A percentile compares a stretch with the other conserved stretches of the same genome.
Conservation (phyloP, 2,888 invertebrate species). For the Heteromyza rotundicornis region DNA sequence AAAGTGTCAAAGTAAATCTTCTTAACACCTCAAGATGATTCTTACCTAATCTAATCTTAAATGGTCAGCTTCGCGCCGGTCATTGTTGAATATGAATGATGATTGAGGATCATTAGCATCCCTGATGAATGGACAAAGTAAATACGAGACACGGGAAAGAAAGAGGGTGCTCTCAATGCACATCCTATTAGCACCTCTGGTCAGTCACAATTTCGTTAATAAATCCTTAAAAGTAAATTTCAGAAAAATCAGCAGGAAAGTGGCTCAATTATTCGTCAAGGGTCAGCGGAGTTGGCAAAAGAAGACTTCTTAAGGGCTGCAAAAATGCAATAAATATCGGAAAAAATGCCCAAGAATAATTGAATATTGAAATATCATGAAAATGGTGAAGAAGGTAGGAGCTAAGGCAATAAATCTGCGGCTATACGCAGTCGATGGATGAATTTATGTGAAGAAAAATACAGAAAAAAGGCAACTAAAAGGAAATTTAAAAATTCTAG, state of each 20-base stretch:
- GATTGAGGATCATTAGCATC: slow-evolving; percentile 28
- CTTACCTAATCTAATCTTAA: not conserved
- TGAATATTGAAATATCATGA: not conserved
- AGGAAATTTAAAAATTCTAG: not conserved
- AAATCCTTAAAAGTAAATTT: slow-evolving; percentile 9
- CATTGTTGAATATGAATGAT: slow-evolving; percentile 20
- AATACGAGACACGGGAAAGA: not conserved
- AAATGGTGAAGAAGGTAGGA: too few species aligned
- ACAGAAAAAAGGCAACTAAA: not conserved
- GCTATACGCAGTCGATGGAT: not conserved
- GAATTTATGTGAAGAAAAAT: not conserved
- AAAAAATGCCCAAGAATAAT: not conserved
- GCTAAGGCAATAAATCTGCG: slow-evolving; percentile 4
- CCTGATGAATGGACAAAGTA: slow-evolving; percentile 12
- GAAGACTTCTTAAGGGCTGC: not conserved
- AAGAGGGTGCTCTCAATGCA: not conserved
- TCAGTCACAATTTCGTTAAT: not conserved
- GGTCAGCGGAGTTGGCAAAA: not conserved
- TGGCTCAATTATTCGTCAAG: slow-evolving; percentile 4
- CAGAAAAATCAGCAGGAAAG: not conserved
- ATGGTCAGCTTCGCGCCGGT: slow-evolving; percentile 36
- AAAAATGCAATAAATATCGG: not conserved
- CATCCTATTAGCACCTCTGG: slow-evolving; percentile 8
- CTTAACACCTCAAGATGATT: not conserved
- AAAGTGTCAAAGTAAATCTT: not conserved